These are phyloP conservation scores for Paralvinella palmiformis DNA, from an alignment of 1,140 invertebrate genomes.

Conservation along the genomic window DNA sequence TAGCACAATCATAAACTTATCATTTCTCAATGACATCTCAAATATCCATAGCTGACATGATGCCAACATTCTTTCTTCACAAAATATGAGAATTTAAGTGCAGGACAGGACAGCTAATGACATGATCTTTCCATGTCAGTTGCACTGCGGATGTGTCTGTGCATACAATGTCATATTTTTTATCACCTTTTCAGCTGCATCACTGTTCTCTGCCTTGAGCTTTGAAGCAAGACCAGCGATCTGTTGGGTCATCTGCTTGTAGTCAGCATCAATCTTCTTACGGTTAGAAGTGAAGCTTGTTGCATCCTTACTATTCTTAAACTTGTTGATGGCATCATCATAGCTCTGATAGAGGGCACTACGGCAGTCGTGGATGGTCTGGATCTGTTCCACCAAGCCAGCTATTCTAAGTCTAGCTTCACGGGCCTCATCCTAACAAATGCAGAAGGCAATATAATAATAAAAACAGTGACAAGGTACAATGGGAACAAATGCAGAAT, in stretches of 20 bases:
- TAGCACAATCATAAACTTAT: neutral
- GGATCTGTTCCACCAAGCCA: conserved; percentile 53
- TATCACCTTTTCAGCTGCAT: conserved; percentile 57
- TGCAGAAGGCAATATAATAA: neutral
- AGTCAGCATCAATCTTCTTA: conserved; percentile 61
- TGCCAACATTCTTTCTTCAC: neutral
- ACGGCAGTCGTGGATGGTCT: conserved; percentile 59
- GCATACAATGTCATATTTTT: neutral
- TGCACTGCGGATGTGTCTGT: too few species aligned
- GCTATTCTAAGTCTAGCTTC: conserved; percentile 56
- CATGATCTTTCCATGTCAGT: neutral
- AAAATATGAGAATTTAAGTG: neutral
- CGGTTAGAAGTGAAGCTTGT: conserved; percentile 50
- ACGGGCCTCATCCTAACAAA: conserved; percentile 56
- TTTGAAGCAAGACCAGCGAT: conserved; percentile 58
- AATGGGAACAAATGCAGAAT: neutral
- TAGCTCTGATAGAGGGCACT: conserved; percentile 60
- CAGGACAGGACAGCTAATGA: neutral
- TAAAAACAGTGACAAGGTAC: too few species aligned
- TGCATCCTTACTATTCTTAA: conserved; percentile 62
- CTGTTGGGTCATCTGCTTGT: conserved; percentile 58
- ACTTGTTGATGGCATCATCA: conserved; percentile 61
- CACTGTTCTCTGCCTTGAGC: conserved; percentile 60
- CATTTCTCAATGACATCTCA: neutral
- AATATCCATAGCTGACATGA: neutral